These are phyloP conservation scores for Catamblyrhynchus diadema DNA, from an alignment of 2,797 vertebrate genomes.

Conservation along the genomic window DNA sequence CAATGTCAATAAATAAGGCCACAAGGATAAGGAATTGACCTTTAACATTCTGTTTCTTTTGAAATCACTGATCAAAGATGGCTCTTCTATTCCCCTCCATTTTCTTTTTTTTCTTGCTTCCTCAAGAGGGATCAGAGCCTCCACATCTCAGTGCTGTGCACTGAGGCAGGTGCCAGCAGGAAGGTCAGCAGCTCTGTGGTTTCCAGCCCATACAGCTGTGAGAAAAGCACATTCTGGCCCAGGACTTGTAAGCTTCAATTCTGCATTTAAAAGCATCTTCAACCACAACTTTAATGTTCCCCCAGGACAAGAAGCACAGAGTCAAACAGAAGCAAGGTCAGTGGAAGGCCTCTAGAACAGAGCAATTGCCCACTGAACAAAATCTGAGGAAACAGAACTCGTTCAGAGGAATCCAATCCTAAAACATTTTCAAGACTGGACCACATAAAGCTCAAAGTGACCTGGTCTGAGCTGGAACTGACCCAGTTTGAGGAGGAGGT, in stretches of 20 bases:
- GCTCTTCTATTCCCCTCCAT: not conserved
- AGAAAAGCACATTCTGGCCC: not conserved
- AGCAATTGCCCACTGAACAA: not conserved
- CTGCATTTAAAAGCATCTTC: not conserved
- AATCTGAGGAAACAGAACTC: not conserved
- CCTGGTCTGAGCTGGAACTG: not conserved
- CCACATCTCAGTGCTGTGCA: not conserved
- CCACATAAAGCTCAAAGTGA: not conserved
- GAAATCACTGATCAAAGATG: not conserved
- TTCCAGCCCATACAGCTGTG: not conserved
- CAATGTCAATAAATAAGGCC: not conserved
- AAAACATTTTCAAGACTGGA: not conserved
- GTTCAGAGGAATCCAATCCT: not conserved
- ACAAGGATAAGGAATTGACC: not conserved
- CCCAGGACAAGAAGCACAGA: not conserved
- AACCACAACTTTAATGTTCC: not conserved
- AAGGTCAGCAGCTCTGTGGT: not conserved
- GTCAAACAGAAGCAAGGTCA: not conserved
- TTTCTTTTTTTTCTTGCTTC: not conserved
- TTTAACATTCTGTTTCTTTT: not conserved
- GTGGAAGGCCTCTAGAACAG: accelerated
- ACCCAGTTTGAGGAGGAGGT: not conserved
- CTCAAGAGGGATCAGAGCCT: not conserved
- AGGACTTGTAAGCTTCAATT: not conserved
- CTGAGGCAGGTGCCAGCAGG: not conserved